Base-by-base conservation (phyloP, 64 coral and sea anemone species). In the Actinia tenebrosa region DNA sequence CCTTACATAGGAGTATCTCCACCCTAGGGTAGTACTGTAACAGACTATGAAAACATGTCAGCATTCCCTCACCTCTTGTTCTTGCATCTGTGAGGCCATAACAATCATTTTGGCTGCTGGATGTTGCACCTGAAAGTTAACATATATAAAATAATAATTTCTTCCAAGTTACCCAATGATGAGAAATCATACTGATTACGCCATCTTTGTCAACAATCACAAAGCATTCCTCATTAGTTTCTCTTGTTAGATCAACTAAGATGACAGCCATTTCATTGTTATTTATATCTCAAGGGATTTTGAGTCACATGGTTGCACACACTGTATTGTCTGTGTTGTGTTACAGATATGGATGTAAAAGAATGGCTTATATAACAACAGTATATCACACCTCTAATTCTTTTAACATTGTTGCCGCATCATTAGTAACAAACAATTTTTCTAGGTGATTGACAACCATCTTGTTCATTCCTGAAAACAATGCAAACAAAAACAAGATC, bases 401-500 rank as follows among this genome's bases (percentile, higher is more conserved):
- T 92, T 99, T 99, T 84, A 99, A 95, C 80, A 99, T 95, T 25
- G 93, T 99, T 84, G 97, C 97, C 52, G 97, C 97, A 91, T 99
- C 97, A 89, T 94, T 99, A 89, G 97, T 99, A 16, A 99, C 97
- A 99, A 99, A 99, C 53, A 99, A 64, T 83, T 99, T 99, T 72
- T 95, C 97, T 45, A 99, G 62, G 37, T 95, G 97, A 84, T 99
- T 99, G 18, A 99, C 93, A 44, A 99, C 97, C 97, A 99, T 99
- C 61, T 99, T 99, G 66, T 99, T 99, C 93, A 99, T 95, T 27
- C 97, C 97, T 99, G 37, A 20, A 54, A 43, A 79, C 77, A 45
- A 78, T 16, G 26, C 7, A 19, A 60, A 13, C 75, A 69, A 46
- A 25, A 53, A 22, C 19, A 66, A 2, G n/a, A 23, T 7, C 7